These are phyloP conservation scores for Melanogrammus aeglefinus DNA, from an alignment of 2,797 vertebrate genomes.

Conservation along the genomic window DNA sequence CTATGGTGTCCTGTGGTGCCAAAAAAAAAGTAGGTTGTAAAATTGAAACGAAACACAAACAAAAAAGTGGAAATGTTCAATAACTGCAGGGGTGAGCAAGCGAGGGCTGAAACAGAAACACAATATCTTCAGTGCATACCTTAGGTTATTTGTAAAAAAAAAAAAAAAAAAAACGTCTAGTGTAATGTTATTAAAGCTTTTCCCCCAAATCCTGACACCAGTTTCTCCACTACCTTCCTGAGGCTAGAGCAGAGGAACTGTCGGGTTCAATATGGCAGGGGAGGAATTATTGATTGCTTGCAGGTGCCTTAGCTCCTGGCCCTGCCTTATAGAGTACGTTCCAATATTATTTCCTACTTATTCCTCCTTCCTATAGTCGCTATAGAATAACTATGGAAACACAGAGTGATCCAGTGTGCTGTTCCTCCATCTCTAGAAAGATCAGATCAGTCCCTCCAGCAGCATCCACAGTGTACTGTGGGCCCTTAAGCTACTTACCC, in stretches of 20 bases:
- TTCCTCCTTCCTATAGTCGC: not conserved
- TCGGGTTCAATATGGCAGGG: not conserved
- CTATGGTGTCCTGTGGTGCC: not conserved
- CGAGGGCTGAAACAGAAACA: not conserved
- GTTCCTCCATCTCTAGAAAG: no score
- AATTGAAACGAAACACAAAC: not conserved
- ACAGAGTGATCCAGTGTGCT: no score
- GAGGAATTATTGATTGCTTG: not conserved
- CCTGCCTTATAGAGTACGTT: not conserved
- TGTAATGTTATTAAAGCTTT: not conserved
- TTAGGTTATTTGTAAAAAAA: not conserved
- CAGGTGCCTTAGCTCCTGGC: not conserved
- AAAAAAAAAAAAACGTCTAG: no score
- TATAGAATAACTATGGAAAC: no score
- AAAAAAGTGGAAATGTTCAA: not conserved
- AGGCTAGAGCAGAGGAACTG: not conserved
- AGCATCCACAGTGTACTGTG: no score
- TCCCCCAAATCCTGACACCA: not conserved
- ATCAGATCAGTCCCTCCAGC: no score
- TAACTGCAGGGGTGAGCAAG: not conserved
- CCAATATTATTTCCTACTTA: not conserved
- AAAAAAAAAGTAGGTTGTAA: not conserved
- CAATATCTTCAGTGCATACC: not conserved
- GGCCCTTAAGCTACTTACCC: no score
- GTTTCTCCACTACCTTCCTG: not conserved